Evolutionary conservation across 2,888 invertebrate species (phyloP).

Genomic region (Eremobia ochroleuca): DNA sequence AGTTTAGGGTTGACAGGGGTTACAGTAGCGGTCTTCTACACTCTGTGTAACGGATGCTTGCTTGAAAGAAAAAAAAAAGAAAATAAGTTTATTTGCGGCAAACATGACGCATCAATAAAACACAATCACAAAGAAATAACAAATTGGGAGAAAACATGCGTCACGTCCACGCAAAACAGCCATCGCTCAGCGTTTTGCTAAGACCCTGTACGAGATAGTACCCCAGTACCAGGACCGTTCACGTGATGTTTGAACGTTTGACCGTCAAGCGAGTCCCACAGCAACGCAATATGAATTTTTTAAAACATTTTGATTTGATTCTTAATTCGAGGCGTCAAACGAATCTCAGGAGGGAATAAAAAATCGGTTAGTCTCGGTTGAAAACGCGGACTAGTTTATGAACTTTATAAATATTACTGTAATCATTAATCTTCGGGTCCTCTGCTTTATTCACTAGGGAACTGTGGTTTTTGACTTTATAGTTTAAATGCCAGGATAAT

Average conservation of each 20-base stretch:
- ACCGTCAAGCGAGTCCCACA: neutral
- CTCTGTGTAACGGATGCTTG: too few species aligned
- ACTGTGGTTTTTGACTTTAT: neutral
- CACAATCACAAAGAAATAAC: too few species aligned
- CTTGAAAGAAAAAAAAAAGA: too few species aligned
- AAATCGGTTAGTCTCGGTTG: slow-evolving; percentile 23
- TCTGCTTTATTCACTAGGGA: slow-evolving; percentile 17
- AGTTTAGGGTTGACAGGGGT: neutral
- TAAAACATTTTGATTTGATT: slow-evolving; percentile 35
- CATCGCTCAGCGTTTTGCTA: too few species aligned
- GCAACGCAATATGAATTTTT: slow-evolving; percentile 8
- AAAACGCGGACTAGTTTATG: slow-evolving; percentile 29
- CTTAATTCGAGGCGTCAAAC: slow-evolving; percentile 22
- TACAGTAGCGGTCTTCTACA: neutral
- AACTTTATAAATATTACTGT: slow-evolving; percentile 39
- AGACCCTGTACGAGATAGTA: too few species aligned
- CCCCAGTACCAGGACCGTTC: too few species aligned
- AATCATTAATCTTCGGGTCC: slow-evolving; percentile 21
- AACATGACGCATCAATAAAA: too few species aligned
- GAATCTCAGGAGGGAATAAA: slow-evolving; percentile 40
- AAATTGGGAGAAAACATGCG: too few species aligned
- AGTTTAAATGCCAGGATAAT: slow-evolving; percentile 20
- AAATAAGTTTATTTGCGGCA: too few species aligned
- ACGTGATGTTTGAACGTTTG: neutral
- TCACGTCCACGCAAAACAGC: too few species aligned